Evolutionary conservation across 2,797 vertebrate genomes (phyloP), one percentile per base, ranked within the genome.

Genomic region (Aldrovandia affinis): DNA sequence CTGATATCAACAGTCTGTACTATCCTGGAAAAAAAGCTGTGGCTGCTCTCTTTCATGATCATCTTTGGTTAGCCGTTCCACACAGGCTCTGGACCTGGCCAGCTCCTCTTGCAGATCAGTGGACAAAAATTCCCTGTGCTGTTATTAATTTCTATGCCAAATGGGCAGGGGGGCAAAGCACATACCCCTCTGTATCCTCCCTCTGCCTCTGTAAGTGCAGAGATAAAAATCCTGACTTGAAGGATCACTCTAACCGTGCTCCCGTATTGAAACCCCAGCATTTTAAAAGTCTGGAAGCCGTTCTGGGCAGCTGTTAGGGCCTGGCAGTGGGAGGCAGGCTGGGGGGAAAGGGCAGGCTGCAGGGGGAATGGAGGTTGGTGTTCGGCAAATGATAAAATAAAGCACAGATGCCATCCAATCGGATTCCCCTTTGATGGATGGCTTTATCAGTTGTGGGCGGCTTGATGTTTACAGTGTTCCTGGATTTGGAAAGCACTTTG

Each of bases 231-330:
- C 70, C 22, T 22, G 18, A 75, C 18, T 75, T 42, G 18, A 75
- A 39, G 6, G 36, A 75, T 42, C 22, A 44, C 36, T 42, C 18
- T 2, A n/a, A 75, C 15, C 39, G 68, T 10, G 14, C 33, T 36
- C 36, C 22, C 7, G 18, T 75, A 42, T 36, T 44, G 18, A 42
- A 75, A 75, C 36, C 39, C 33, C 70, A 75, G 70, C 36, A 75
- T 75, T 75, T 73, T 42, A 70, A 75, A 63, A 5, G 81, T 33
- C 65, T 68, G 65, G 81, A 54, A n/a, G 47, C 50, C 39, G 47
- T 52, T 47, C 63, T 25, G 50, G 68, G 65, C 65, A 52, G 65
- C 70, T 81, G 57, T 65, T 36, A 39, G 57, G 30, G 54, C 30
- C 10, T 44, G 61, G 9, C 20, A 10, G 65, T 3, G 44, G 36